Evolutionary conservation across 2,113 vertebrate species (phyloP).

Genomic region (Dicaeum eximium): DNA sequence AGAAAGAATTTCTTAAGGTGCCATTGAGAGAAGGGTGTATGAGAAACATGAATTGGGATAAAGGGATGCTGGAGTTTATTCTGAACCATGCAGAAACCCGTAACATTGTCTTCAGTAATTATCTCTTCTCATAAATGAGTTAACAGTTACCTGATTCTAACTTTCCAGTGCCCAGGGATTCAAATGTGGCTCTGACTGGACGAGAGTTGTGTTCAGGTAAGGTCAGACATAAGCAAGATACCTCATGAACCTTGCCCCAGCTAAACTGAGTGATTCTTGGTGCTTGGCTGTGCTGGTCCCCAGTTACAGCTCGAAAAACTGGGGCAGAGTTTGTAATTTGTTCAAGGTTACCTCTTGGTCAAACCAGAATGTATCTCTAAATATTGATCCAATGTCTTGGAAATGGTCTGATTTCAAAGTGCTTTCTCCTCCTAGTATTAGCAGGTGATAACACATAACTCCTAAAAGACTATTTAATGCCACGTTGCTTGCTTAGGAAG

Average conservation of each 20-base stretch:
- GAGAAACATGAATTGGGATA: neutral
- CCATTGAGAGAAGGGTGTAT: neutral
- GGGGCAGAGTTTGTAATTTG: neutral
- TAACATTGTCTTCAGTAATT: neutral
- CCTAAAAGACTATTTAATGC: neutral
- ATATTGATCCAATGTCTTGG: neutral
- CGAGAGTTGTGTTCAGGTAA: constrained; percentile 94
- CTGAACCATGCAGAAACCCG: neutral
- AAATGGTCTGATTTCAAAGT: neutral
- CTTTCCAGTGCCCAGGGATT: constrained; percentile 87
- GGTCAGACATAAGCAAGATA: neutral
- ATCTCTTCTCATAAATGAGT: neutral
- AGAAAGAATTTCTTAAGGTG: neutral
- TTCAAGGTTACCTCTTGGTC: neutral
- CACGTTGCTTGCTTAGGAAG: neutral
- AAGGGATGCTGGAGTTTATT: neutral
- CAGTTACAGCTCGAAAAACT: neutral
- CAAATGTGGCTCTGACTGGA: constrained; percentile 98
- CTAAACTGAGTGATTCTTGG: neutral
- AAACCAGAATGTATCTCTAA: neutral
- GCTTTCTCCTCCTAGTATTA: neutral
- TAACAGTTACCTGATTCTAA: neutral
- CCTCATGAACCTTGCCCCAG: neutral
- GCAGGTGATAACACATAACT: neutral
- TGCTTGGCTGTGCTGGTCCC: neutral